phyloP scores from a whole-genome alignment of 2,888 invertebrate genomes.

The Phasia obesa region DNA sequence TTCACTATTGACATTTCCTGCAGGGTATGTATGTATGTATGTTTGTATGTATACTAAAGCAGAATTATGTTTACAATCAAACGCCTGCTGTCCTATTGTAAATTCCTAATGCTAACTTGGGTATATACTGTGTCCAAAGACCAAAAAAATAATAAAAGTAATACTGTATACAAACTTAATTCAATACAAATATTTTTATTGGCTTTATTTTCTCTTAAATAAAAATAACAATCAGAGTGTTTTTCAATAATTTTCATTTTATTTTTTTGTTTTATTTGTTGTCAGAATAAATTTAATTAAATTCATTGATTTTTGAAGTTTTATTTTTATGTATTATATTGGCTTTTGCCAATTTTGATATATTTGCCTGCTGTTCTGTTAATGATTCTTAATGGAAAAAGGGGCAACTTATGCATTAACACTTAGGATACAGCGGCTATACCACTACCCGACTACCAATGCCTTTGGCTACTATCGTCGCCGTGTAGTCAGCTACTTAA shows the following conservation, averaged over 20 bases:
- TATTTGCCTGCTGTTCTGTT: slow-evolving; percentile 12
- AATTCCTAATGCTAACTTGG: too few relatives aligned
- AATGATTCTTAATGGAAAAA: slow-evolving; percentile 21
- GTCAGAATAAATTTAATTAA: slow-evolving; percentile 42
- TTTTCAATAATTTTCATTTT: slow-evolving; percentile 28
- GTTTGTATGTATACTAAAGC: too few relatives aligned
- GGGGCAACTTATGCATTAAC: background rate
- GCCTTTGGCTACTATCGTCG: too few relatives aligned
- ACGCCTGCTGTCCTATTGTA: too few relatives aligned
- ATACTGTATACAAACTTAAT: background rate
- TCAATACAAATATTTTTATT: slow-evolving; percentile 18
- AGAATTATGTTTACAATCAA: too few relatives aligned
- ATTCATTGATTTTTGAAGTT: slow-evolving; percentile 32
- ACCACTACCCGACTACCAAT: too few relatives aligned
- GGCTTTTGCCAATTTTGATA: slow-evolving; percentile 2
- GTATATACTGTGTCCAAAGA: too few relatives aligned
- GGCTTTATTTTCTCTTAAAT: slow-evolving; percentile 6
- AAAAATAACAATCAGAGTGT: slow-evolving; percentile 1
- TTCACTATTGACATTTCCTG: too few relatives aligned
- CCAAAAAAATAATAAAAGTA: too few relatives aligned
- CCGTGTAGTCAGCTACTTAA: too few relatives aligned
- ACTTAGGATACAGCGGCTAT: too few relatives aligned
- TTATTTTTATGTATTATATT: slow-evolving; percentile 2
- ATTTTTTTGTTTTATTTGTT: slow-evolving; percentile 21
- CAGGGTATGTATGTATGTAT: too few relatives aligned